A percentile compares a stretch with the other conserved stretches of the same genome.
These are phyloP conservation scores for Ibycter americanus DNA, from an alignment of 2,797 vertebrate species.

Conservation along the genomic window DNA sequence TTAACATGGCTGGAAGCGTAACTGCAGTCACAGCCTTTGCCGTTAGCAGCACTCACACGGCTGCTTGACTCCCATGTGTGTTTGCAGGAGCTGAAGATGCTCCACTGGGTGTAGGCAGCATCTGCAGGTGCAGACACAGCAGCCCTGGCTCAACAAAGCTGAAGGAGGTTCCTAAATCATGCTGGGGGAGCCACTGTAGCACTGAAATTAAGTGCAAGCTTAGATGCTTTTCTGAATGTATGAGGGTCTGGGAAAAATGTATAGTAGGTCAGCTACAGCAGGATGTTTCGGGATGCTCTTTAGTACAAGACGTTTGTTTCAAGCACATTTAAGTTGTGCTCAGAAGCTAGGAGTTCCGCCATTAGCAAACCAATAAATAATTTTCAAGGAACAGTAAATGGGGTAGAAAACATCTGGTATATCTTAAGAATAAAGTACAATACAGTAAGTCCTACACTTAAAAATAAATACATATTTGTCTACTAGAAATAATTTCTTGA, in stretches of 20 bases:
- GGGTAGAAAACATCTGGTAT: neutral
- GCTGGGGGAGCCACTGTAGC: neutral
- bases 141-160: neutral
- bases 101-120: neutral
- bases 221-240: neutral
- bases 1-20: neutral
- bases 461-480: neutral
- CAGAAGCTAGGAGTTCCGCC: neutral
- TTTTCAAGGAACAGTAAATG: neutral
- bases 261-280: neutral
- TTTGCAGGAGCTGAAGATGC: neutral
- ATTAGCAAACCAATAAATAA: neutral
- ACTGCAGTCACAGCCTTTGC: neutral
- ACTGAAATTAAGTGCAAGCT: neutral
- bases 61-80: fast-evolving
- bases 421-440: neutral
- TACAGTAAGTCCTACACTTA: neutral
- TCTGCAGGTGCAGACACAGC: neutral
- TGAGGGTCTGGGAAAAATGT: neutral
- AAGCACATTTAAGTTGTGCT: neutral
- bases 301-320: neutral
- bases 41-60: neutral
- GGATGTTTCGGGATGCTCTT: neutral
- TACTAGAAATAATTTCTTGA: neutral
- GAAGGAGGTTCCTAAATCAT: neutral